Base-by-base conservation (phyloP, 1,140 invertebrate species). In the Chironomus striatipennis region DNA sequence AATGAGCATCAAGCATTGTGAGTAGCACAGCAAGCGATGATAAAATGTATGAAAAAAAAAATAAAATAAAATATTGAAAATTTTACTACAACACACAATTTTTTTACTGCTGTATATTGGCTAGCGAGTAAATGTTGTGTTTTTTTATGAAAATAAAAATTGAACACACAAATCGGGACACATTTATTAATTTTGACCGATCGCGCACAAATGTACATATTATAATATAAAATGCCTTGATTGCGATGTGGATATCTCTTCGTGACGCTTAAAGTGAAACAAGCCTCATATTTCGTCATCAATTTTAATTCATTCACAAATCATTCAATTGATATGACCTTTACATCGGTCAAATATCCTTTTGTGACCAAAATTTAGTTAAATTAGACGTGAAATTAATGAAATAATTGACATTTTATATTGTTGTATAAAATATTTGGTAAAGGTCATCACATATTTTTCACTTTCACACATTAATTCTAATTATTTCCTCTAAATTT, bases 121-220 rank as follows among this genome's bases (percentile, higher is more conserved):
- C 47, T 57, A 57, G 12, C n/a, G 5, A 5, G 12, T 57, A 57
- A 15, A 57, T 57, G 47, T 57, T 57, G 47, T 57, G 9, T 34
- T 34, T 57, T 47, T 47, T 57, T 57, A 57, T 57, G 47, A 57
- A 57, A 57, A 57, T 57, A 10, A 57, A 57, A 57, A 57, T 57
- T 57, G 47, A 57, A 57, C 12, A 57, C 47, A 34, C 24, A 34
- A 34, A 34, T 34, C n/a, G 47, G 47, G 47, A 57, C 1, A 4
- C 12, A 15, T 57, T 57, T 57, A 57, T 57, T 57, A 57, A n/a
- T 57, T 57, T n/a, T 57, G 47, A n/a, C n/a, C 47, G 12, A 5
- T 57, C 5, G 24, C 24, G 5, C 24, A 34, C 24, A 34, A 34
- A 34, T 34, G 5, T 34, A 34, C 24, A 34, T 34, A n/a, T n/a